A percentile compares a stretch with the other conserved stretches of the same genome.
Evolutionary conservation across 2,888 invertebrate genomes (phyloP).

Genomic region (Idaea biselata): DNA sequence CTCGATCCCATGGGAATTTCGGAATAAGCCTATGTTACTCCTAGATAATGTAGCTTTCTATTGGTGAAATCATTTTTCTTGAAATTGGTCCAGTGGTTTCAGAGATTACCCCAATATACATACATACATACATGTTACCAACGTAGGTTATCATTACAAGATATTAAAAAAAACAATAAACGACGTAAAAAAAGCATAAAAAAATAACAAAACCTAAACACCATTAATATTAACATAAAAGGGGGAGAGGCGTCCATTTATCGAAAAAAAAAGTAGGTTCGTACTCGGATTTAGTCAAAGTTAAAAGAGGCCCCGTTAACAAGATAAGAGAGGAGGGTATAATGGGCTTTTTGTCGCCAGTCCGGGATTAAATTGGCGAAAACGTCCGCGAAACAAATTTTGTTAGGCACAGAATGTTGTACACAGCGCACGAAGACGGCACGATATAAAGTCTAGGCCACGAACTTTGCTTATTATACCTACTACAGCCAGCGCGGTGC

Average conservation of each 20-base stretch:
- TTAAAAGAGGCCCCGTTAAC: slow-evolving; percentile 65
- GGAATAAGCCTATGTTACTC: too few relatives aligned
- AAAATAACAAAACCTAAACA: slow-evolving; percentile 19
- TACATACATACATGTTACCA: too few relatives aligned
- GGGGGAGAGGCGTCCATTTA: slow-evolving; percentile 42
- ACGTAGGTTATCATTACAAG: slow-evolving; percentile 11
- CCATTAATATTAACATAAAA: slow-evolving; percentile 28
- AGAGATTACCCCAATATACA: too few relatives aligned
- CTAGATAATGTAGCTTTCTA: too few relatives aligned
- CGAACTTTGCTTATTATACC: background rate
- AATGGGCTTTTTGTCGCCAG: slow-evolving; percentile 66
- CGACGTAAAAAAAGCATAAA: slow-evolving; percentile 11
- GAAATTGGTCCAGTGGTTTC: too few relatives aligned
- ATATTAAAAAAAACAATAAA: slow-evolving; percentile 16
- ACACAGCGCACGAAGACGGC: slow-evolving; percentile 7
- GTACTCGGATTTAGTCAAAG: slow-evolving; percentile 54
- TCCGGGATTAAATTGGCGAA: slow-evolving; percentile 62
- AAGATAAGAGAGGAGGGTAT: slow-evolving; percentile 62
- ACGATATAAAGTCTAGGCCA: background rate
- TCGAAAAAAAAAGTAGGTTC: slow-evolving; percentile 47
- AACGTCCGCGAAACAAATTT: slow-evolving; percentile 53
- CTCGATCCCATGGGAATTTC: too few relatives aligned
- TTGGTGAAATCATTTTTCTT: too few relatives aligned
- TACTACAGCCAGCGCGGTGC: background rate
- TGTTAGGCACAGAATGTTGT: slow-evolving; percentile 31